phyloP scores from a whole-genome alignment of 2,113 vertebrate species.

The Brachyhypopomus occidentalis region DNA sequence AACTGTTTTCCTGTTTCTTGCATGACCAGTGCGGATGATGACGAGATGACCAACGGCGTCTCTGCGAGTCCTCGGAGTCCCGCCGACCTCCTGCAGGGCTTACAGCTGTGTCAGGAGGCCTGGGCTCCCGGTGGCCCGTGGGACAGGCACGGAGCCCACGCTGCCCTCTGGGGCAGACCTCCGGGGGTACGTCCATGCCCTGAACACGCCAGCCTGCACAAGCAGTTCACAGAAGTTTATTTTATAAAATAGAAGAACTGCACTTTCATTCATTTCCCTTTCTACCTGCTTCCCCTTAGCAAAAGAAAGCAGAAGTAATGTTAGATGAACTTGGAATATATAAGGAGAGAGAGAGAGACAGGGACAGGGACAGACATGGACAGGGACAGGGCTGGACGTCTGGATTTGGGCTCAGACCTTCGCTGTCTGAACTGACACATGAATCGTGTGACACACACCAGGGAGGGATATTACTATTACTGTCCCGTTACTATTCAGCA shows the following conservation, averaged over 20 bases:
- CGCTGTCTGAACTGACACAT: no score
- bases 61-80: constrained; percentile 29
- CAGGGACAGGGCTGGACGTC: no score
- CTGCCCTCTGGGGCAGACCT: constrained; percentile 69
- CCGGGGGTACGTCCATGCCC: constrained; percentile 71
- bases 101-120: constrained; percentile 71
- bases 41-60: constrained; percentile 43
- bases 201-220: no score
- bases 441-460: no score
- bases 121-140: constrained; percentile 74
- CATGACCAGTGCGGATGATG: constrained; percentile 14
- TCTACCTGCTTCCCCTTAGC: neutral
- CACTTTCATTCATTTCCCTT: constrained; percentile 12
- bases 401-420: no score
- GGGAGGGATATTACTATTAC: no score
- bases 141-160: constrained; percentile 62
- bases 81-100: constrained; percentile 65
- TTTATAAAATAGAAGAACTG: neutral
- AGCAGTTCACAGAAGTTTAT: no score
- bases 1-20: neutral
- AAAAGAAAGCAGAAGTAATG: constrained; percentile 32
- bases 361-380: no score
- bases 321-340: neutral
- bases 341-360: neutral
- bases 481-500: no score